Evolutionary conservation across 2,797 vertebrate genomes (phyloP).

Genomic region (Cetoscarus ocellatus): DNA sequence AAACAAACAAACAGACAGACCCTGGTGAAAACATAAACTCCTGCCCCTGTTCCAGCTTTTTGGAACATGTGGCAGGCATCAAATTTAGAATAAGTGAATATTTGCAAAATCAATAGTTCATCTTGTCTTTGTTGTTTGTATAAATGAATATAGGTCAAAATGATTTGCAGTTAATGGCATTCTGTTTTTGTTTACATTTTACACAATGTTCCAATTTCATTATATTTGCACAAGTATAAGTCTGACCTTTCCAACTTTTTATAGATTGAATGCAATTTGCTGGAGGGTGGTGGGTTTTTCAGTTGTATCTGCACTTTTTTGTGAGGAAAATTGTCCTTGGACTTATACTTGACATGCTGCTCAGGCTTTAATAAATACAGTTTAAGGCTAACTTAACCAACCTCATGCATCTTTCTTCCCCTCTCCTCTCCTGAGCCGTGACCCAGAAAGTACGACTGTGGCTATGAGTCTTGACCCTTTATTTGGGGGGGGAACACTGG

Average conservation of each 20-base stretch:
- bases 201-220: too few relatives aligned
- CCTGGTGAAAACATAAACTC: too few relatives aligned
- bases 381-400: slow-evolving; percentile 25
- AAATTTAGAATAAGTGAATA: too few relatives aligned
- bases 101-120: too few relatives aligned
- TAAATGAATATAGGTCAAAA: too few relatives aligned
- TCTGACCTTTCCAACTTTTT: slow-evolving; percentile 6
- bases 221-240: not conserved
- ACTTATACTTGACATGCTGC: slow-evolving; percentile 1
- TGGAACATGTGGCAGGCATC: too few relatives aligned
- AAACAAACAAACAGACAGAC: too few relatives aligned
- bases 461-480: slow-evolving; percentile 61
- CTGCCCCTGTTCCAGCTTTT: too few relatives aligned
- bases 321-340: slow-evolving; percentile 12
- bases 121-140: not conserved
- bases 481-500: slow-evolving; percentile 61
- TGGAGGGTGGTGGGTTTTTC: not conserved
- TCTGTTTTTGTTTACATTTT: too few relatives aligned
- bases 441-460: slow-evolving; percentile 63
- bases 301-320: not conserved
- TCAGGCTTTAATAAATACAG: slow-evolving; percentile 15
- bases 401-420: slow-evolving; percentile 35
- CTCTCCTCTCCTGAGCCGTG: slow-evolving; percentile 59
- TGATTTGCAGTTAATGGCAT: too few relatives aligned
- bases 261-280: not conserved